Percentiles rank a stretch among this genome's conserved stretches.
Evolutionary conservation across 2,113 vertebrate genomes (phyloP).

Genomic region (Nesoenas mayeri): DNA sequence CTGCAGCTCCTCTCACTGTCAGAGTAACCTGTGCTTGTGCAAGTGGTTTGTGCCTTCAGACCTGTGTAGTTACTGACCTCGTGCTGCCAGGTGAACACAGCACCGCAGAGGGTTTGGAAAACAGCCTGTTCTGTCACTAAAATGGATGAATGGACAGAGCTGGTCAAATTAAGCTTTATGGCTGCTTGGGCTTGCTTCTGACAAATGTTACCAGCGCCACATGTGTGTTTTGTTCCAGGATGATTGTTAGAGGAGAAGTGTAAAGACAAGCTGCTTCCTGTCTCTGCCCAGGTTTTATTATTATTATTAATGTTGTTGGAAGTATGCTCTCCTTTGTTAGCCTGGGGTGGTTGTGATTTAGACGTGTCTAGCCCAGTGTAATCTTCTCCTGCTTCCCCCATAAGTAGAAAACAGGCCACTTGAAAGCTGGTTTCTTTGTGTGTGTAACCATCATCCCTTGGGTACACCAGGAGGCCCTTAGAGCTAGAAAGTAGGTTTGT

Average conservation of each 20-base stretch:
- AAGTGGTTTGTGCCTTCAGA: neutral
- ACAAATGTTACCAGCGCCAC: neutral
- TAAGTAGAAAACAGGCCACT: neutral
- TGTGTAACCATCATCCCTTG: neutral
- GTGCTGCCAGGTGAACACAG: neutral
- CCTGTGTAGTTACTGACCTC: neutral
- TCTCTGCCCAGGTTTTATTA: neutral
- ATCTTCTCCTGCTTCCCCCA: neutral
- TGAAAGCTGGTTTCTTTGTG: fast-evolving
- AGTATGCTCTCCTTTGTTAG: neutral
- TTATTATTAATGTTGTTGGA: neutral
- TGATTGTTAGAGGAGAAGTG: fast-evolving
- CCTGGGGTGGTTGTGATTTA: fast-evolving
- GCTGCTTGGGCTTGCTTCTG: neutral
- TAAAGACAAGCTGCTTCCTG: neutral
- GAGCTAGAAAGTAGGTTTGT: too few species aligned
- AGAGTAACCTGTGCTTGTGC: neutral
- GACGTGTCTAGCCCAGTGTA: neutral
- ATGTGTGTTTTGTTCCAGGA: neutral
- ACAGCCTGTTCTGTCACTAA: neutral
- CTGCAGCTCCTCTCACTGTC: too few species aligned
- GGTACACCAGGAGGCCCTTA: too few species aligned
- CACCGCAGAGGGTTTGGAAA: neutral
- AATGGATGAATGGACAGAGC: neutral
- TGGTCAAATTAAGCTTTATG: neutral